A percentile compares a stretch with the other conserved stretches of the same genome.
Evolutionary conservation across 1,140 invertebrate species (phyloP).

Genomic region (Oreohelix idahoensis): DNA sequence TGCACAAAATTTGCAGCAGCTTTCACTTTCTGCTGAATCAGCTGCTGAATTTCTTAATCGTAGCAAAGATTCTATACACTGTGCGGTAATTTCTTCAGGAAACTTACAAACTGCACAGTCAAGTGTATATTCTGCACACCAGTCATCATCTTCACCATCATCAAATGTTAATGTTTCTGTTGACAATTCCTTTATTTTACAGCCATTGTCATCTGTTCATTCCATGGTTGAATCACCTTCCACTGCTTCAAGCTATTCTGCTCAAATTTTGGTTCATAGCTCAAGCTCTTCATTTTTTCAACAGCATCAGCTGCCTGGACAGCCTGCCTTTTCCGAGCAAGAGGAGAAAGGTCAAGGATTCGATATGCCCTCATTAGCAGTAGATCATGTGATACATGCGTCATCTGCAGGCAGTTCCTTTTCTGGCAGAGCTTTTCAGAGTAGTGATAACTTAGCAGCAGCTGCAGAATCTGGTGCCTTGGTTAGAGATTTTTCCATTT

Average conservation of each 20-base stretch:
- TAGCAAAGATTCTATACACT: background rate
- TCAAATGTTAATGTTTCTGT: background rate
- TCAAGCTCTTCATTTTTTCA: background rate
- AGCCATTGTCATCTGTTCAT: background rate
- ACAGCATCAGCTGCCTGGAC: background rate
- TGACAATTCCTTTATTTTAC: background rate
- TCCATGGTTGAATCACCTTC: background rate
- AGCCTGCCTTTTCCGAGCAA: background rate
- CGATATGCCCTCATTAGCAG: background rate
- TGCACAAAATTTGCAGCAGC: background rate
- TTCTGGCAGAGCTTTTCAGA: background rate
- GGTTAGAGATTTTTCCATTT: background rate
- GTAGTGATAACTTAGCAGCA: background rate
- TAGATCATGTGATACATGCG: background rate
- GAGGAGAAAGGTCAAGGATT: background rate
- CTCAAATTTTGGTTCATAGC: background rate
- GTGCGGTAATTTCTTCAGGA: background rate
- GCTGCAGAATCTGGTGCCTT: background rate
- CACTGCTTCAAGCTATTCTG: background rate
- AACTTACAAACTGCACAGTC: background rate
- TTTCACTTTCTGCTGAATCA: background rate
- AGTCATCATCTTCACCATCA: background rate
- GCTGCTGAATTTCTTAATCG: background rate
- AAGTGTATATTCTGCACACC: background rate
- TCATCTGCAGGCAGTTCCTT: background rate